Evolutionary conservation across 2,888 invertebrate genomes (phyloP), one percentile per base, ranked within the genome.

Genomic region (Aethes cnicana): DNA sequence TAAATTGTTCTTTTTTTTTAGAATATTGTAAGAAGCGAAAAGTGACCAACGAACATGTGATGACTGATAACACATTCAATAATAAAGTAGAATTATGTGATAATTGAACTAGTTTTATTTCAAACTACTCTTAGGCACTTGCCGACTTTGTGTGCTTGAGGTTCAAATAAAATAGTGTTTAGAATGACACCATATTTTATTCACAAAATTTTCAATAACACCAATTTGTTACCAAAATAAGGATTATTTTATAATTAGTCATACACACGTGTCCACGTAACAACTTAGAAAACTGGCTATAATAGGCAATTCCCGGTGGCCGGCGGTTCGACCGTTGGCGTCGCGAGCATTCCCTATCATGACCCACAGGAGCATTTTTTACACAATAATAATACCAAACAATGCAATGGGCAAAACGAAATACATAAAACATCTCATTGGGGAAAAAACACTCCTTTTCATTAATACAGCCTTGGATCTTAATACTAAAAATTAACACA

Each of bases 181-280:
- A 80, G 79, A 82, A 84, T 88, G 84, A 87, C 85, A 86, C 84
- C 84, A 84, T 84, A 83, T 83, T 86, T 85, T 86, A 87, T 87
- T 88, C 84, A 87, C 86, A 88, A 82, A 78, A 74, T 81, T 81
- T 80, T 85, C 80, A 85, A n/a, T 87, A 86, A 88, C 87, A 86
- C 85, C 85, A 85, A 87, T 84, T 83, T 82, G 81, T 85, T 87
- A 88, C 83, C 86, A 88, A 88, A 88, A 87, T 88, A 88, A 87
- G 81, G 77, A 79, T 83, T 58, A 57, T 56, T 66, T 76, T 81
- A 80, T 81, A 77, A 82, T 85, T 86, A 87, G 83, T 84, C 82
- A 81, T 82, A 84, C 82, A 84, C 84, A 81, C 80, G 78, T 74
- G 75, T 79, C 71, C 79, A 80, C 70, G 71, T 78, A 85, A 85